Evolutionary conservation across 2,113 vertebrate genomes (phyloP), one percentile per base, ranked within the genome.

Genomic region (Pangasianodon hypophthalmus): DNA sequence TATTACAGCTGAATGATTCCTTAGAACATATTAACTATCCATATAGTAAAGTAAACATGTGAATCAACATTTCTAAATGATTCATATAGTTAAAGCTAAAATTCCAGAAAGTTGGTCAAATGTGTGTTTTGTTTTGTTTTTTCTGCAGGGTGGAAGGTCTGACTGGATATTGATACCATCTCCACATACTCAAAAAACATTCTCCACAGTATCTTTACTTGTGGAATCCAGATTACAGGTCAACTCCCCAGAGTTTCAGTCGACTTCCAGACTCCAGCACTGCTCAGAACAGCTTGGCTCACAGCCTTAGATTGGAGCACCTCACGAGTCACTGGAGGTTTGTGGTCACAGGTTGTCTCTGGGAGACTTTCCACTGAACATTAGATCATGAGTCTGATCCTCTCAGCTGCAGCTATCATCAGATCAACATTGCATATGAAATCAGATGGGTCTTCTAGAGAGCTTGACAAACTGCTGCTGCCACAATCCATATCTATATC

Each of bases 181-280:
- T 80, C 46, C 26, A 80, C n/a, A 50, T 52, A 52, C 26, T 80
- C 48, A 32, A 81, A 37, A 81, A 81, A 32, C 48, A n/a, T 29
- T 82, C 16, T 54, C 6, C n/a, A 56, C 52, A 56, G 37, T 82
- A 81, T 50, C 79, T 81, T 81, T 81, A 26, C 77, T 50, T 80
- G 46, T n/a, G 77, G 77, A 81, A 52, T 81, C 26, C 29, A 81
- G 26, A 81, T 3, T n/a, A 21, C 50, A 56, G 52, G 14, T 82
- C 79, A 81, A 16, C 29, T 81, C 79, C 29, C 16, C 26, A 52
- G 48, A 52, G 48, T 82, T 56, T 56, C 50, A 82, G 29, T 82
- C 8, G 6, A 56, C 52, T 21, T 56, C 32, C 32, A 58, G 81
- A 24, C 81, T 82, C 16, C 6, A 32, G 29, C 16, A 18, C 26